Conservation (phyloP, 1,140 invertebrate species). For the Bombus haemorrhoidalis region DNA sequence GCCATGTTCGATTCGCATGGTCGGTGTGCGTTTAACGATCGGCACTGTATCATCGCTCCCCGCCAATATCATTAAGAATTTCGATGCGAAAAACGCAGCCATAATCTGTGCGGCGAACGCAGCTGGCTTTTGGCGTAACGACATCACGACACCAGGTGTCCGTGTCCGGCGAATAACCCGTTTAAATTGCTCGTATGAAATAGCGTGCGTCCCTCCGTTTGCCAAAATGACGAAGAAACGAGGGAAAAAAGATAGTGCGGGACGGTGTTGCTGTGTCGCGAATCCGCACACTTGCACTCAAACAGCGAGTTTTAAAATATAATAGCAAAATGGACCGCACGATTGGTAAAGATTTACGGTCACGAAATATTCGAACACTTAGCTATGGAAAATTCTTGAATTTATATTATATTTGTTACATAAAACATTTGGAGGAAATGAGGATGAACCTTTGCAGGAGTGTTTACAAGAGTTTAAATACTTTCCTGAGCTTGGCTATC, state of each 20-base stretch:
- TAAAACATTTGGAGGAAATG: too few relatives aligned
- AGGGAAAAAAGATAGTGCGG: not conserved
- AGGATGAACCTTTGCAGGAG: too few relatives aligned
- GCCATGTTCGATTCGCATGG: slow-evolving; percentile 2
- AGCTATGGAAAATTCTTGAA: too few relatives aligned
- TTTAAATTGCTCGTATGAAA: slow-evolving; percentile 64
- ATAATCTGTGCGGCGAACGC: slow-evolving; percentile 51
- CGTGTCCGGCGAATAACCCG: slow-evolving; percentile 54
- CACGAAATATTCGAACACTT: too few relatives aligned
- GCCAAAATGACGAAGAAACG: not conserved
- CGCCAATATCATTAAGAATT: slow-evolving; percentile 54
- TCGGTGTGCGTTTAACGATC: slow-evolving; percentile 25
- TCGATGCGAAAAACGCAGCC: slow-evolving; percentile 4
- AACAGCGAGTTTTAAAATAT: too few relatives aligned
- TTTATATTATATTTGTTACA: too few relatives aligned
- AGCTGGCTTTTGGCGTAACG: slow-evolving; percentile 62
- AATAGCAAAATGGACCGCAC: too few relatives aligned
- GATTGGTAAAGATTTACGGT: too few relatives aligned
- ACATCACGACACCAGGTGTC: slow-evolving; percentile 58
- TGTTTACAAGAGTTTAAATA: too few relatives aligned
- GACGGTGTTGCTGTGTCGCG: too few relatives aligned
- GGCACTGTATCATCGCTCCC: slow-evolving; percentile 49
- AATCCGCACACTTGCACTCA: too few relatives aligned
- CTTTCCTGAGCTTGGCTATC: too few relatives aligned
- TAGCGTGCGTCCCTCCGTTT: slow-evolving; percentile 31